phyloP scores from a whole-genome alignment of 1,140 invertebrate species.

The Phymastichus coffea region DNA sequence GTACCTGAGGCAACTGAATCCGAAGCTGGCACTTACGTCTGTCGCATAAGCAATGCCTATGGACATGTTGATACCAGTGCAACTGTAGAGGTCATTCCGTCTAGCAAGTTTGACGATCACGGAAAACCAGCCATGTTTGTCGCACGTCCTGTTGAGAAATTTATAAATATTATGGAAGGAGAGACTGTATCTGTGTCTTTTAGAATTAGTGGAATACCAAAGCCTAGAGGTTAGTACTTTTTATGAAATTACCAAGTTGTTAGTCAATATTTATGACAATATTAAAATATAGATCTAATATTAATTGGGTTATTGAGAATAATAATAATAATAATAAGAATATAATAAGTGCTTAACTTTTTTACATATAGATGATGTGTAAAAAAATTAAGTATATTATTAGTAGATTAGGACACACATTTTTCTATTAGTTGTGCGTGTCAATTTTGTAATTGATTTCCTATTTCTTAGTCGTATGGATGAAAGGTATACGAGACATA shows the following conservation, averaged over 20 bases:
- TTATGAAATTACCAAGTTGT: constrained; percentile 1
- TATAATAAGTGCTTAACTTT: too few relatives aligned
- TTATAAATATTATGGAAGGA: constrained; percentile 70
- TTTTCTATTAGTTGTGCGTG: too few relatives aligned
- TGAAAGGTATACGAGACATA: constrained; percentile 83
- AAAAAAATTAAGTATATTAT: too few relatives aligned
- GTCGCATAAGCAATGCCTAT: constrained; percentile 74
- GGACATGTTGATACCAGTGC: constrained; percentile 75
- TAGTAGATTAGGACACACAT: too few relatives aligned
- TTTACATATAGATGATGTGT: too few relatives aligned
- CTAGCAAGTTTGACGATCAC: constrained; percentile 57
- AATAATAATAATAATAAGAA: too few relatives aligned
- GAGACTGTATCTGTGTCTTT: constrained; percentile 81
- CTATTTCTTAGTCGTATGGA: constrained; percentile 71
- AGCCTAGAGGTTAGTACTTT: constrained; percentile 70
- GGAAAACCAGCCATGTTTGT: constrained; percentile 77
- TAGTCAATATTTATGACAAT: neutral
- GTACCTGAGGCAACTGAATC: constrained; percentile 74
- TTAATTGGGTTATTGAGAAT: too few relatives aligned
- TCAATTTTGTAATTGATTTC: too few relatives aligned
- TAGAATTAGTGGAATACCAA: constrained; percentile 75
- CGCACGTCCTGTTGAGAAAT: constrained; percentile 69
- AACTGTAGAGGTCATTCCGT: constrained; percentile 66
- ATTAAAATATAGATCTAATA: too few relatives aligned
- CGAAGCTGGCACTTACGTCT: constrained; percentile 87